Conservation (phyloP, 2,888 invertebrate genomes). For the Gandaritis pyraliata region DNA sequence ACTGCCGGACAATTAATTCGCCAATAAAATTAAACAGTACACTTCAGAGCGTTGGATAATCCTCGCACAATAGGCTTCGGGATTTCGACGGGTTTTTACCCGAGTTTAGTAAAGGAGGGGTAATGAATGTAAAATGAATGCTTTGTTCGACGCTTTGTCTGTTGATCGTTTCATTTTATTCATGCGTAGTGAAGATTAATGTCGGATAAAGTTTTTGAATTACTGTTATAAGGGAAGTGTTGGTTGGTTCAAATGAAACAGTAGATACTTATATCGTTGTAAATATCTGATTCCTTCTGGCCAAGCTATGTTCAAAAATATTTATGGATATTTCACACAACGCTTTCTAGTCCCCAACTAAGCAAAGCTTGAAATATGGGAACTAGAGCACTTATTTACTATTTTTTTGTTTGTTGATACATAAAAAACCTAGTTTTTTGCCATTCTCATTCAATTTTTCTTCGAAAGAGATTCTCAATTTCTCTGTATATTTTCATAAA, state of each 20-base stretch:
- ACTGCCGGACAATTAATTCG: constrained; percentile 72
- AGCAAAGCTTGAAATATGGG: too few relatives aligned
- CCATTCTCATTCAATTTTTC: too few relatives aligned
- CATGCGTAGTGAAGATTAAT: constrained; percentile 36
- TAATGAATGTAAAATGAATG: constrained; percentile 37
- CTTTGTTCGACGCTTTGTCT: constrained; percentile 33
- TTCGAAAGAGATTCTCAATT: too few relatives aligned
- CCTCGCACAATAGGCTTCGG: constrained; percentile 48
- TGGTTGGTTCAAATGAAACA: constrained; percentile 5
- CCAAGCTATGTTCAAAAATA: too few relatives aligned
- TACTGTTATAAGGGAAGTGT: constrained; percentile 23
- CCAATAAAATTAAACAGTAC: constrained; percentile 76
- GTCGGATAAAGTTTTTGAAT: constrained; percentile 30
- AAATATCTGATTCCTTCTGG: not conserved
- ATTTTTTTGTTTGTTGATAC: not conserved
- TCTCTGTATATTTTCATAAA: too few relatives aligned
- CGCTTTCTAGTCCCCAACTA: too few relatives aligned
- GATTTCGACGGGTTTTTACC: constrained; percentile 36
- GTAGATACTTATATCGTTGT: too few relatives aligned
- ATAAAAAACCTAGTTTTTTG: too few relatives aligned
- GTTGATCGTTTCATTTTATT: constrained; percentile 34
- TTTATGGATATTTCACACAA: too few relatives aligned
- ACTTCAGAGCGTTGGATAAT: constrained; percentile 57
- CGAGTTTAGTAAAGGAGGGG: constrained; percentile 39
- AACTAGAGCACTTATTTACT: too few relatives aligned